Percentiles rank a stretch among this genome's conserved stretches.
Conservation (phyloP, 2,888 invertebrate species). For the Lottia scabra region DNA sequence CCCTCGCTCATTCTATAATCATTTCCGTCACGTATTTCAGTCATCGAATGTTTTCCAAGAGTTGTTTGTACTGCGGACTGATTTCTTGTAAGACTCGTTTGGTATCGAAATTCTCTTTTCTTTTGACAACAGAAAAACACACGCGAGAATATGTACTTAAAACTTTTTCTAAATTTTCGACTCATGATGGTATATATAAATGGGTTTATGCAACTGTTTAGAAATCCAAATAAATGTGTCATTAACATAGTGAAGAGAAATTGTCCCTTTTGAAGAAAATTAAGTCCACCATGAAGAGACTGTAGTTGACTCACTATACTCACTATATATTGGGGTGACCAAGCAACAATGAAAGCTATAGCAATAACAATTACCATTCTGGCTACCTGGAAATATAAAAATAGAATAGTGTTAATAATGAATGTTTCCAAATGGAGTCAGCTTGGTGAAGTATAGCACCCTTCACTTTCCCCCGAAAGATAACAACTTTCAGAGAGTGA, state of each 20-base stretch:
- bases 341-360: slow-evolving; percentile 68
- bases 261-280: slow-evolving; percentile 66
- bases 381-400: slow-evolving; percentile 65
- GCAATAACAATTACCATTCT: slow-evolving; percentile 71
- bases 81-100: slow-evolving; percentile 19
- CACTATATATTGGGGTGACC: slow-evolving; percentile 71
- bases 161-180: slow-evolving; percentile 67
- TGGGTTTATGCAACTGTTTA: slow-evolving; percentile 71
- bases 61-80: slow-evolving; percentile 17
- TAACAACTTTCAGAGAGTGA: no score
- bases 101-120: slow-evolving; percentile 22
- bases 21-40: slow-evolving; percentile 25
- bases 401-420: no score
- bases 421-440: no score
- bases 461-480: no score
- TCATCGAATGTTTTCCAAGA: slow-evolving; percentile 20
- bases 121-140: slow-evolving; percentile 33
- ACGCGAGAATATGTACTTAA: slow-evolving; percentile 47
- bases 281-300: slow-evolving; percentile 37
- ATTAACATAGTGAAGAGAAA: slow-evolving; percentile 71
- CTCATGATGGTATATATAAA: slow-evolving; percentile 71
- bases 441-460: no score
- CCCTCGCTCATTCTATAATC: slow-evolving; percentile 25
- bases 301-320: slow-evolving; percentile 69
- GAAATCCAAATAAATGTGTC: slow-evolving; percentile 69